Percentiles rank a stretch among this genome's conserved stretches.
These are phyloP conservation scores for Galerucella nymphaeae DNA, from an alignment of 2,888 invertebrate species.

Conservation along the genomic window DNA sequence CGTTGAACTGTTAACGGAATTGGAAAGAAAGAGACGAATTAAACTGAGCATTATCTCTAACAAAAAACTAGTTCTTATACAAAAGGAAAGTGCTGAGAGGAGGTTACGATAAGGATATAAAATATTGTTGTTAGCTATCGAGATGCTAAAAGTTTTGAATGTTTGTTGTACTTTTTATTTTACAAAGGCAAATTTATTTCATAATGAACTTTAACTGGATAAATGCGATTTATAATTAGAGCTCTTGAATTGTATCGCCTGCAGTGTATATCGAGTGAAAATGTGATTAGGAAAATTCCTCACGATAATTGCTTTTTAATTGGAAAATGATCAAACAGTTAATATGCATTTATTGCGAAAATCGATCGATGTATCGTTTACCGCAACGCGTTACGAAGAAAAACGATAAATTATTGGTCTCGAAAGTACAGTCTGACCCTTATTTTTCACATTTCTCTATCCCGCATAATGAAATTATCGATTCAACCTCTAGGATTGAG, in stretches of 20 bases:
- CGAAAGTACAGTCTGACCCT: constrained; percentile 32
- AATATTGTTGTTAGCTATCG: constrained; percentile 14
- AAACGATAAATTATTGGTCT: constrained; percentile 27
- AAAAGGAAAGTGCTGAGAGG: neutral
- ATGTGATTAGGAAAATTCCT: neutral
- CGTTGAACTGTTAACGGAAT: constrained; percentile 10
- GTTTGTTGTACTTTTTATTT: constrained; percentile 3
- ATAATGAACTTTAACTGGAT: too few species aligned
- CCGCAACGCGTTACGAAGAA: constrained; percentile 15
- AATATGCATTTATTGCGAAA: constrained; percentile 3
- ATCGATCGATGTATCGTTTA: constrained; percentile 2
- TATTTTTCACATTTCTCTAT: constrained; percentile 38
- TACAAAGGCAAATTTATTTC: neutral
- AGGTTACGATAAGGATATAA: constrained; percentile 16
- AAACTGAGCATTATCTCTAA: constrained; percentile 9
- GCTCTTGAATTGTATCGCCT: neutral
- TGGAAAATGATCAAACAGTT: constrained; percentile 4
- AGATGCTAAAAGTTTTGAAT: neutral
- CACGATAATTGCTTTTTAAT: constrained; percentile 7
- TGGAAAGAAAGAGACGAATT: neutral
- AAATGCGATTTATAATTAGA: neutral
- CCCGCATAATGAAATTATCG: constrained; percentile 31
- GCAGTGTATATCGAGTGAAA: neutral
- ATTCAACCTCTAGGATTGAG: constrained; percentile 10
- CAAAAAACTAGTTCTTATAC: constrained; percentile 4